Evolutionary conservation across 2,113 vertebrate species (phyloP).

Genomic region (Poeciliopsis turrubarensis): DNA sequence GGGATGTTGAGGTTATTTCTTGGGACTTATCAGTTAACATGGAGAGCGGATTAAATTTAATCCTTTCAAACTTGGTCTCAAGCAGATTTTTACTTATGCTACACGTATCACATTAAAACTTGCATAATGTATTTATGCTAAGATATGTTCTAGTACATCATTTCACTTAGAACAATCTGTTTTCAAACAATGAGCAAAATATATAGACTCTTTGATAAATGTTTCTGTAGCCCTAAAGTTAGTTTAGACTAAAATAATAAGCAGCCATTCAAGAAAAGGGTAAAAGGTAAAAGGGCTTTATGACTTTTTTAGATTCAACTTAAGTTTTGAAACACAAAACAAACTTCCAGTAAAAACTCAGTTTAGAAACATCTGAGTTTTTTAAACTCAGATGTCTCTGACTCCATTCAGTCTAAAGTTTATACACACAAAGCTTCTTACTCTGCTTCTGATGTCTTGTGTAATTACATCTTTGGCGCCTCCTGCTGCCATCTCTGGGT

Average conservation of each 20-base stretch:
- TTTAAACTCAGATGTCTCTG: neutral
- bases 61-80: neutral
- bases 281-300: neutral
- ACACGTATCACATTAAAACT: neutral
- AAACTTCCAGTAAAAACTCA: too few relatives aligned
- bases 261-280: neutral
- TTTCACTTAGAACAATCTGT: too few relatives aligned
- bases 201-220: neutral
- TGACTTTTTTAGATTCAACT: neutral
- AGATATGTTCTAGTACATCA: neutral
- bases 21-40: neutral
- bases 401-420: too few relatives aligned
- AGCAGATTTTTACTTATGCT: neutral
- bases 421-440: neutral
- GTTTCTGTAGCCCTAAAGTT: neutral
- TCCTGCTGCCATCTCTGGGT: constrained; percentile 22
- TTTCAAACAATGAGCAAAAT: too few relatives aligned
- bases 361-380: too few relatives aligned
- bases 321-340: neutral
- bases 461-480: constrained; percentile 25
- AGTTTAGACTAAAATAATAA: neutral
- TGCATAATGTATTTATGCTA: neutral
- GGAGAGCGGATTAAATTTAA: neutral
- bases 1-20: too few relatives aligned
- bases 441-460: neutral